phyloP scores from a whole-genome alignment of 92 coral and sea anemone species.

The Heliopora coerulea region DNA sequence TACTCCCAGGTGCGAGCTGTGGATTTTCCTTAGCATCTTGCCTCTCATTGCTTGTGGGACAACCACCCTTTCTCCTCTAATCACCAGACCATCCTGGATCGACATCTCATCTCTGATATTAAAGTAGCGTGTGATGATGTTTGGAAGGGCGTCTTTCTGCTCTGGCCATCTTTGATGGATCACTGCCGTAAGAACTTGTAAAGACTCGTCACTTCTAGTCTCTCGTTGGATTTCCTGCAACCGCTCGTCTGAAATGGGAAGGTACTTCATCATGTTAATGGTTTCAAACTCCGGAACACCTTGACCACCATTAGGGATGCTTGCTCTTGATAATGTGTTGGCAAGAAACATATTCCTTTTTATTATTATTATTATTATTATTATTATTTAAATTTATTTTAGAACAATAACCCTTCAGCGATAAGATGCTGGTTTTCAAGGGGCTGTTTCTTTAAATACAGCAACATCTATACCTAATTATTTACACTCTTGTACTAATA shows the following conservation, averaged over 20 bases:
- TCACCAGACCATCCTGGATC: too few relatives aligned
- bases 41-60: too few relatives aligned
- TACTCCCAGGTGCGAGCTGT: too few relatives aligned
- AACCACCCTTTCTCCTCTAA: too few relatives aligned
- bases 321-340: slow-evolving; percentile 16
- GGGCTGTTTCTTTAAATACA: too few relatives aligned
- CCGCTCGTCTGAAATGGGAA: neutral
- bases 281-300: neutral
- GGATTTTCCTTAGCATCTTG: too few relatives aligned
- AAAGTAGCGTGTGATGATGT: neutral
- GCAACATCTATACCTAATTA: too few relatives aligned
- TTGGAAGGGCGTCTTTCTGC: neutral
- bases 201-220: slow-evolving; percentile 28
- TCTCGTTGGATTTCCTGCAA: slow-evolving; percentile 16
- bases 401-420: too few relatives aligned
- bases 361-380: too few relatives aligned
- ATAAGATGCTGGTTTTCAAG: too few relatives aligned
- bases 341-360: slow-evolving; percentile 10
- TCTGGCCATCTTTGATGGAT: slow-evolving; percentile 30
- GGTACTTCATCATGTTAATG: slow-evolving; percentile 4
- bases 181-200: slow-evolving; percentile 21
- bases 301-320: neutral
- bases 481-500: too few relatives aligned
- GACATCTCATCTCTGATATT: neutral
- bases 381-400: too few relatives aligned